Evolutionary conservation across 2,797 vertebrate species (phyloP), one percentile per base, ranked within the genome.

Genomic region (Valencia hispanica): DNA sequence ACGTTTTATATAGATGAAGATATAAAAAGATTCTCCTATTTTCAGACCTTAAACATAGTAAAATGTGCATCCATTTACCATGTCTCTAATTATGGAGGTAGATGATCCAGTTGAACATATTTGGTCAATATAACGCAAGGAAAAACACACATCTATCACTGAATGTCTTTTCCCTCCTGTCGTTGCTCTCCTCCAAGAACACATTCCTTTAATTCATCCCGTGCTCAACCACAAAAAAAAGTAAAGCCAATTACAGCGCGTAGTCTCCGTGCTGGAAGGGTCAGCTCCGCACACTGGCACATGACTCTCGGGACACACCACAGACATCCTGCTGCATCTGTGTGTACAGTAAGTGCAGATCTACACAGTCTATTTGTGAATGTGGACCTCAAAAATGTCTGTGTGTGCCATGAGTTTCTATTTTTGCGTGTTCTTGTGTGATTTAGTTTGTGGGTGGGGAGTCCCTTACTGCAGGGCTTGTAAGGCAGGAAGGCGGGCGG

Each of bases 181-280:
- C 27, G 17, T 70, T 14, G 51, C 47, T 68, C 25, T 15, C 34
- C 59, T 41, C 43, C 57, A 72, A 50, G 77, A 43, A 83, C 65
- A 86, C 85, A 92, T 91, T 88, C 87, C 86, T 89, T 50, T 32
- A 78, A 79, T 75, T 84, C 80, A 77, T 73, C 57, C 85, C 59
- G 68, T 77, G 76, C 73, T 87, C 79, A 86, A 80, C 86, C 87
- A 77, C 84, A 82, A 77, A 79, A 84, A 25, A 39, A 86, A 87
- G 18, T 84, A 88, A 88, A 87, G 79, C 81, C 89, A 92, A 93
- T 93, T 91, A 93, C 77, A 90, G 89, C 41, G 8, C 74, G 55
- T 74, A 20, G 27, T 72, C 74, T 81, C 73, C 41, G 45, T 47
- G 36, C 72, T 65, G 87, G 68, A 85, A 25, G 90, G 89, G 89